phyloP scores from a whole-genome alignment of 2,888 invertebrate species.

The Drosophila sordidula region DNA sequence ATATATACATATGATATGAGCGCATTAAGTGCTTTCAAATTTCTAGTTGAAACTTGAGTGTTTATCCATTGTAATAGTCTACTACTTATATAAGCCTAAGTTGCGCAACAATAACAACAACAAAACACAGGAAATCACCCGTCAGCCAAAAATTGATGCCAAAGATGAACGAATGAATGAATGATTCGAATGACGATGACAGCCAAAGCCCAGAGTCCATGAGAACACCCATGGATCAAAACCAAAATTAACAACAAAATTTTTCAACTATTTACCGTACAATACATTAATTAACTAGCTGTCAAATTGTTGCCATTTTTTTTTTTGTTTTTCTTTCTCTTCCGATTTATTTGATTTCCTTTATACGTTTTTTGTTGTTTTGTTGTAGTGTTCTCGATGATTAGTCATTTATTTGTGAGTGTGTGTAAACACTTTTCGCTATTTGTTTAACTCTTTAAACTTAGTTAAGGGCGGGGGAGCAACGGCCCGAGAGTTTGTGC shows the following conservation, averaged over 20 bases:
- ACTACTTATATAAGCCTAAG: conserved; percentile 36
- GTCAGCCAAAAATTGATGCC: conserved; percentile 55
- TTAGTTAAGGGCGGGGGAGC: conserved; percentile 45
- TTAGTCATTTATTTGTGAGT: conserved; percentile 48
- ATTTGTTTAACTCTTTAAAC: conserved; percentile 34
- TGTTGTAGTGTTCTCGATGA: conserved; percentile 45
- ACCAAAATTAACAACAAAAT: conserved; percentile 28
- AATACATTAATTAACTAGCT: conserved; percentile 43
- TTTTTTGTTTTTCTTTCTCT: too few species aligned
- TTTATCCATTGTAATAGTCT: conserved; percentile 51
- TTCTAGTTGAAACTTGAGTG: conserved; percentile 48
- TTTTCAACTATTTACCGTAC: conserved; percentile 21
- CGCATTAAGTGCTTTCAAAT: conserved; percentile 65
- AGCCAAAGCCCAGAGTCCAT: conserved; percentile 9
- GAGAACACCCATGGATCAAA: conserved; percentile 8
- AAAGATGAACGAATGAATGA: conserved; percentile 66
- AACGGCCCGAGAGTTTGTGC: conserved; percentile 33
- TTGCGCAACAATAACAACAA: conserved; percentile 18
- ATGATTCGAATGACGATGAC: conserved; percentile 34
- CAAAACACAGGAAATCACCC: conserved; percentile 7
- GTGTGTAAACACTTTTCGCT: conserved; percentile 52
- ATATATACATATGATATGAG: conserved; percentile 58
- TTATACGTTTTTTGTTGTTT: conserved; percentile 10
- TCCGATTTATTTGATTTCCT: neutral
- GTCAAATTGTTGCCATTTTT: conserved; percentile 30